Evolutionary conservation across 1,140 invertebrate species (phyloP).

Genomic region (Telenomus remus): DNA sequence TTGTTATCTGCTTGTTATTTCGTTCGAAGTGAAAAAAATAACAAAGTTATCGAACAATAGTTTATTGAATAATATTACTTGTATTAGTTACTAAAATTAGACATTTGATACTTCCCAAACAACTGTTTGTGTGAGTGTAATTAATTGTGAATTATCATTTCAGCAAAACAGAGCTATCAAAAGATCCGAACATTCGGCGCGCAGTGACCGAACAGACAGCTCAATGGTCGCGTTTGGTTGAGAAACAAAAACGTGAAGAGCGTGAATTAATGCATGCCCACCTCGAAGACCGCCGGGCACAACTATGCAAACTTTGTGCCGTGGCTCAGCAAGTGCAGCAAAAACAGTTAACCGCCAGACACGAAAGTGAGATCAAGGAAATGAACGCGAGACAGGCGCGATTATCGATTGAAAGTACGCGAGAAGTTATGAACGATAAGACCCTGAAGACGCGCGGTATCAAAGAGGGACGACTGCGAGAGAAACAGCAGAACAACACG

Average conservation of each 20-base stretch:
- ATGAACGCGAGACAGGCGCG: constrained; percentile 97
- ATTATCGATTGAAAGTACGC: constrained; percentile 96
- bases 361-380: constrained; percentile 96
- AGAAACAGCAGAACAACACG: constrained; percentile 99
- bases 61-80: too few relatives aligned
- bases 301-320: constrained; percentile 90
- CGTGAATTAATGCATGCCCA: constrained; percentile 90
- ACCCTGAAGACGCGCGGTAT: constrained; percentile 98
- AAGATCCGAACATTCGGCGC: constrained; percentile 86
- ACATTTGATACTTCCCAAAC: too few relatives aligned
- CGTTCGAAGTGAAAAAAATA: too few relatives aligned
- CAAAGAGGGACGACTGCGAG: constrained; percentile 92
- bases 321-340: constrained; percentile 90
- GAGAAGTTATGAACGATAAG: constrained; percentile 96
- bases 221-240: constrained; percentile 95
- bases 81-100: too few relatives aligned
- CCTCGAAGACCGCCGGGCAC: constrained; percentile 88
- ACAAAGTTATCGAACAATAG: too few relatives aligned
- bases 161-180: constrained; percentile 87
- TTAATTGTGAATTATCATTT: constrained; percentile 38
- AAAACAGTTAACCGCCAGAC: constrained; percentile 91
- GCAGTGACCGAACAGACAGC: constrained; percentile 92
- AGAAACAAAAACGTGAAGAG: constrained; percentile 92
- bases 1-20: too few relatives aligned
- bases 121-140: too few relatives aligned